Evolutionary conservation across 2,797 vertebrate species (phyloP).

Genomic region (Chiroxiphia lanceolata): DNA sequence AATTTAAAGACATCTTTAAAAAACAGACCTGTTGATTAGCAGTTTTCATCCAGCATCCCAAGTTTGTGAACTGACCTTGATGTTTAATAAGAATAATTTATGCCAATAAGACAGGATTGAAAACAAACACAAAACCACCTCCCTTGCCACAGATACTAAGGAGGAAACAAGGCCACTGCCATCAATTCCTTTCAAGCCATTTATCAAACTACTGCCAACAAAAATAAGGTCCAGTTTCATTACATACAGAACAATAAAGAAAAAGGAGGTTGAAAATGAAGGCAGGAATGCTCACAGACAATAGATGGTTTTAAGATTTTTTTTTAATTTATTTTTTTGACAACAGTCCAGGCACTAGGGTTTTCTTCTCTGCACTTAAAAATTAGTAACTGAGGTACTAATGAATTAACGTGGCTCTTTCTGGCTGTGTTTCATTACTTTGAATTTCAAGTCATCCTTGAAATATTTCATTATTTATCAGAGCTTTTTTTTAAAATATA

Average conservation of each 20-base stretch:
- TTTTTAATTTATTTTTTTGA: not conserved
- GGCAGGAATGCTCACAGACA: not conserved
- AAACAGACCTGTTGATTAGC: not conserved
- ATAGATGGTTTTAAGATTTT: not conserved
- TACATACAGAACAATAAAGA: not conserved
- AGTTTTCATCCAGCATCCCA: not conserved
- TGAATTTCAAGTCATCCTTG: not conserved
- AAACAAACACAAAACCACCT: not conserved
- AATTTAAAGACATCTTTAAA: not conserved
- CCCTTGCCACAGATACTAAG: not conserved
- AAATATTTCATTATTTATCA: slow-evolving; percentile 31
- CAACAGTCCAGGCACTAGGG: not conserved
- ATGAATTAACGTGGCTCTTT: not conserved
- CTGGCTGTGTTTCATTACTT: not conserved
- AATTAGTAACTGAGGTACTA: not conserved
- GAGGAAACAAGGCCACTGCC: not conserved
- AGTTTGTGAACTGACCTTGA: not conserved
- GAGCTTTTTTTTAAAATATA: not conserved
- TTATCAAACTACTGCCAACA: not conserved
- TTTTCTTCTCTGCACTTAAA: not conserved
- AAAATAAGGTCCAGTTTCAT: not conserved
- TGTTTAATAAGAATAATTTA: not conserved
- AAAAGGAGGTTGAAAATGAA: not conserved
- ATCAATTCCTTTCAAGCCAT: not conserved
- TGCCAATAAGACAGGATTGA: not conserved